These are phyloP conservation scores for Trachymyrmex cornetzi DNA, from an alignment of 1,140 invertebrate species.

Conservation along the genomic window DNA sequence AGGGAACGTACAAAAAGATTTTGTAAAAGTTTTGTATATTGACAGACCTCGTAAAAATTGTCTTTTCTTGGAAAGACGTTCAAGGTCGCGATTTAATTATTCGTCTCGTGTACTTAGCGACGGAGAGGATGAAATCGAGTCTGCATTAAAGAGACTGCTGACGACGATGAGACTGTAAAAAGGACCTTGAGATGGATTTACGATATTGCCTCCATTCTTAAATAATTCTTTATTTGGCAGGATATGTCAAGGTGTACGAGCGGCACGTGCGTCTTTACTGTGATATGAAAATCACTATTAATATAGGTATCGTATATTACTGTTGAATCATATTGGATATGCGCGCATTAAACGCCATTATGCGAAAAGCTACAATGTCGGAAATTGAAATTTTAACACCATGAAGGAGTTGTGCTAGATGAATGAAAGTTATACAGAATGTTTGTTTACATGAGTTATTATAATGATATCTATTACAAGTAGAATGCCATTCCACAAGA, in stretches of 20 bases:
- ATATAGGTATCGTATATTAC: constrained; percentile 33
- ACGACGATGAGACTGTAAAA: constrained; percentile 29
- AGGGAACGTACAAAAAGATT: not conserved
- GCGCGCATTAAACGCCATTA: not conserved
- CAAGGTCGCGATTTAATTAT: constrained; percentile 70
- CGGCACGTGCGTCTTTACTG: not conserved
- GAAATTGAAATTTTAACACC: no score
- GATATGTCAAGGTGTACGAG: not conserved
- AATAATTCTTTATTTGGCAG: constrained; percentile 23
- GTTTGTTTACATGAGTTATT: no score
- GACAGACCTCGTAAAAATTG: constrained; percentile 33
- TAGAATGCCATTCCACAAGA: no score
- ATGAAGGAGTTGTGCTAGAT: no score
- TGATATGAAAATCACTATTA: constrained; percentile 6
- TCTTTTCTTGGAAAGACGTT: constrained; percentile 3
- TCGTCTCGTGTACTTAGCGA: constrained; percentile 49
- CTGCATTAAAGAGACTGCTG: constrained; percentile 14
- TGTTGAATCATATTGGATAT: constrained; percentile 29
- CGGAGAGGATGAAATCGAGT: constrained; percentile 56
- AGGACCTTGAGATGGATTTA: constrained; percentile 48
- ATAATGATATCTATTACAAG: no score
- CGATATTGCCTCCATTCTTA: constrained; percentile 54
- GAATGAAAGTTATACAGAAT: no score
- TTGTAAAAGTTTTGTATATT: constrained; percentile 14
- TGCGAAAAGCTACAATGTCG: not conserved